Conservation (phyloP, 2,113 vertebrate genomes). For the Scomber scombrus region DNA sequence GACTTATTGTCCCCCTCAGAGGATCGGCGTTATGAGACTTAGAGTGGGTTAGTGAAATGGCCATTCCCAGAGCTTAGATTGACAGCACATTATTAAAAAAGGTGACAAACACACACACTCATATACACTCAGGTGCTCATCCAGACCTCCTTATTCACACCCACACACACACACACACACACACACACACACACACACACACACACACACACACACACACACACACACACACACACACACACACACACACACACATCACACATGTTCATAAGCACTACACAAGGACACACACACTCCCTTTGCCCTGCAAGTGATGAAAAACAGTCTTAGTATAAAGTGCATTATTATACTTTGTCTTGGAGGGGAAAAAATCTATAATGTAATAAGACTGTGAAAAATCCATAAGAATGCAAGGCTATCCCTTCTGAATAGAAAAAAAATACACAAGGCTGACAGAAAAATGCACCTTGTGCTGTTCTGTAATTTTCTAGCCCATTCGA, state of each 20-base stretch:
- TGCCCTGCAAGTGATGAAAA: constrained; percentile 74
- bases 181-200: constrained; percentile 47
- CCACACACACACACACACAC: constrained; percentile 35
- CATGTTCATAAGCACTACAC: constrained; percentile 43
- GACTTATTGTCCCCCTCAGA: constrained; percentile 73
- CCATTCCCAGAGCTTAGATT: constrained; percentile 72
- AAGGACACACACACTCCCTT: constrained; percentile 49
- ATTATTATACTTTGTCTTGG: constrained; percentile 80
- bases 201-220: constrained; percentile 33
- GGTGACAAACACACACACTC: constrained; percentile 42
- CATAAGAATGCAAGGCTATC: constrained; percentile 66
- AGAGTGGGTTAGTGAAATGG: constrained; percentile 73
- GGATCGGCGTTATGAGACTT: constrained; percentile 77
- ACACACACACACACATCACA: constrained; percentile 42
- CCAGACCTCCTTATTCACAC: constrained; percentile 18
- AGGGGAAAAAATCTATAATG: constrained; percentile 80
- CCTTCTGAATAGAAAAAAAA: constrained; percentile 65
- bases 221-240: constrained; percentile 33
- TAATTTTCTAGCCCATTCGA: constrained; percentile 64
- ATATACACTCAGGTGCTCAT: constrained; percentile 52
- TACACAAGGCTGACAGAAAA: constrained; percentile 62
- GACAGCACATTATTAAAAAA: constrained; percentile 85
- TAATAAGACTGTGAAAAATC: constrained; percentile 79
- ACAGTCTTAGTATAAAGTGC: constrained; percentile 74
- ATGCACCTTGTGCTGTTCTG: constrained; percentile 59